Conservation (phyloP, 1,140 invertebrate species). For the Sweltsa coloradensis region DNA sequence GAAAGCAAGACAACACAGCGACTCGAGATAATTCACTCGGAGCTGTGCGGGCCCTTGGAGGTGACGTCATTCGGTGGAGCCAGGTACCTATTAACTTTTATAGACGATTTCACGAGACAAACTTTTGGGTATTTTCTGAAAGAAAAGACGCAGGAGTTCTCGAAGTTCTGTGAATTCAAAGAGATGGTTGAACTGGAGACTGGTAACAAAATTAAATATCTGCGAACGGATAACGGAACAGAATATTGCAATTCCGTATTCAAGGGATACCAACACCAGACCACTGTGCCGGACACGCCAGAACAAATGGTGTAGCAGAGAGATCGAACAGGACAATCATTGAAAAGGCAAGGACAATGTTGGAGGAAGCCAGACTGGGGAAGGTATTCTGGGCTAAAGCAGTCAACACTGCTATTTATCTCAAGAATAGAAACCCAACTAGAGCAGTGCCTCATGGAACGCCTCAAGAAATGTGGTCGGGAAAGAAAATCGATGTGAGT, state of each 20-base stretch:
- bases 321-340: constrained; percentile 28
- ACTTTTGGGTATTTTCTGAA: constrained; percentile 11
- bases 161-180: background rate
- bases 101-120: constrained; percentile 25
- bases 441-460: constrained; percentile 2
- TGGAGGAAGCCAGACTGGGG: constrained; percentile 24
- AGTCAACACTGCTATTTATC: constrained; percentile 27
- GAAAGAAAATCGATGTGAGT: constrained; percentile 9
- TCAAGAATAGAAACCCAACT: constrained; percentile 27
- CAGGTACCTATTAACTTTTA: constrained; percentile 26
- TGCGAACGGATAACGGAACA: constrained; percentile 7
- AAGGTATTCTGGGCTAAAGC: constrained; percentile 33
- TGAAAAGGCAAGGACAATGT: constrained; percentile 26
- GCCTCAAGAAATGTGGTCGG: constrained; percentile 11
- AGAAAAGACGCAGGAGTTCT: constrained; percentile 3
- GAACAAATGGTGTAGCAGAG: constrained; percentile 32
- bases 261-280: constrained; percentile 13
- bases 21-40: constrained; percentile 18
- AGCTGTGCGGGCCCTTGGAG: constrained; percentile 26
- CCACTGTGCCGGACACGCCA: constrained; percentile 23
- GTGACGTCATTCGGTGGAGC: constrained; percentile 22
- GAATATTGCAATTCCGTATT: constrained; percentile 20
- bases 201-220: background rate
- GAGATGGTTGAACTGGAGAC: background rate
- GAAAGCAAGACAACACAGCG: background rate